Evolutionary conservation across 2,797 vertebrate genomes (phyloP), one percentile per base, ranked within the genome.

Genomic region (Enteromius radiatus): DNA sequence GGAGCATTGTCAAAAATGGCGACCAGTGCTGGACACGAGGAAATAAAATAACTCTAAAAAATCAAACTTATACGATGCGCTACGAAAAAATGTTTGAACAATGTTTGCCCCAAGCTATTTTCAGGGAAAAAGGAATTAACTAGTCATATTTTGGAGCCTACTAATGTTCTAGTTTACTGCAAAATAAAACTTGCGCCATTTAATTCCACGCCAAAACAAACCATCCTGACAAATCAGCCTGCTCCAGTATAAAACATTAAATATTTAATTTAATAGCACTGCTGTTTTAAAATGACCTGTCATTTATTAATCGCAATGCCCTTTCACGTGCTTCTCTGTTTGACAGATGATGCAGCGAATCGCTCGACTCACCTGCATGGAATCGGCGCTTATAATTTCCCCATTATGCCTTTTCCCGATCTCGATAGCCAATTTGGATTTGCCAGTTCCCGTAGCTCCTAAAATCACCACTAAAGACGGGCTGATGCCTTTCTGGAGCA

Each of bases 341-440:
- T 88, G 78, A 63, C 69, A 45, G 38, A 65, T 68, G 47, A 70
- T 68, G 52, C 38, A n/a, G 61, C 33, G 28, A 1, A 69, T 80
- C 8, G 47, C 10, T 26, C 14, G 2, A 84, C 93, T 84, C 92
- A 99, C 98, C 97, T 98, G 97, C 97, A 98, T 98, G 87, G 97
- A 97, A 90, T 99, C 98, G 1, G 97, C 97, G 92, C 97, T 97
- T 91, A 99, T 94, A 78, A 99, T 95, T 87, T 98, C 97, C 3
- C 96, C 97, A 67, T 93, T 93, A 1, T 97, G 91, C 21, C 93
- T 91, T 89, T 93, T 95, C 31, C 96, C 96, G 19, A 99, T 89
- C 89, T 97, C 96, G 59, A 98, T 91, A 1, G 97, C 97, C 90
- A 99, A 91, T 45, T 96, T 96, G 76, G 97, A 97, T 77, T 98